These are phyloP conservation scores for Chouioia cunea DNA, from an alignment of 2,888 invertebrate genomes.

Conservation along the genomic window DNA sequence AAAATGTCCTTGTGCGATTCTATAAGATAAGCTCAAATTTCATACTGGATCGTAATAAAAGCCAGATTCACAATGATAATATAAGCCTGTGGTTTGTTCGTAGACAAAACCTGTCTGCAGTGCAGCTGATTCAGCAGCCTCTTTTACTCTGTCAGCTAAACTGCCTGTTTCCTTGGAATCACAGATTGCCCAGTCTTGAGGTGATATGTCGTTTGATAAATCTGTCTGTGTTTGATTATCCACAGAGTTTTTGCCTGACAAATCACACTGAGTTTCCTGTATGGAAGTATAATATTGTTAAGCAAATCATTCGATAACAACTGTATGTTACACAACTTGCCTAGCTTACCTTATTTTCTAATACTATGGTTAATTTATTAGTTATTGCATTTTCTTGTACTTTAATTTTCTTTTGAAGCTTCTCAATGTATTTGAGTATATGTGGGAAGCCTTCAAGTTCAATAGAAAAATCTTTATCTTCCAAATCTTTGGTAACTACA, in stretches of 20 bases:
- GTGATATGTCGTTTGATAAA: constrained; percentile 50
- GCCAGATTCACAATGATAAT: constrained; percentile 89
- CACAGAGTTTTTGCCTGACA: constrained; percentile 55
- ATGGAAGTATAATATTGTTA: constrained; percentile 22
- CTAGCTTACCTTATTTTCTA: constrained; percentile 72
- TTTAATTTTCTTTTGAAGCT: constrained; percentile 72
- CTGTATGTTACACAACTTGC: constrained; percentile 55
- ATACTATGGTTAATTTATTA: constrained; percentile 63
- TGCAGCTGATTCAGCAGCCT: constrained; percentile 79
- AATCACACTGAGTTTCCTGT: constrained; percentile 60
- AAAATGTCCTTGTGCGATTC: too few species aligned
- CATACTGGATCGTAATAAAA: constrained; percentile 92
- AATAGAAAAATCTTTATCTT: constrained; percentile 52
- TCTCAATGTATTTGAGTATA: constrained; percentile 72
- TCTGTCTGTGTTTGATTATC: constrained; percentile 60
- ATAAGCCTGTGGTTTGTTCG: constrained; percentile 88
- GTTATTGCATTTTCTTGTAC: constrained; percentile 73
- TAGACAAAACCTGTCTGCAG: constrained; percentile 85
- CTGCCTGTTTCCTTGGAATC: constrained; percentile 55
- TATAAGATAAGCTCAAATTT: too few species aligned
- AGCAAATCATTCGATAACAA: too few species aligned
- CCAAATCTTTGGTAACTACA: constrained; percentile 49
- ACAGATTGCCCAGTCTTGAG: constrained; percentile 53
- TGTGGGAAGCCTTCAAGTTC: constrained; percentile 74
- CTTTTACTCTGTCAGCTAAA: constrained; percentile 82